A percentile compares a stretch with the other conserved stretches of the same genome.
Evolutionary conservation across 2,888 invertebrate species (phyloP).

Genomic region (Trissoscelio sp.): DNA sequence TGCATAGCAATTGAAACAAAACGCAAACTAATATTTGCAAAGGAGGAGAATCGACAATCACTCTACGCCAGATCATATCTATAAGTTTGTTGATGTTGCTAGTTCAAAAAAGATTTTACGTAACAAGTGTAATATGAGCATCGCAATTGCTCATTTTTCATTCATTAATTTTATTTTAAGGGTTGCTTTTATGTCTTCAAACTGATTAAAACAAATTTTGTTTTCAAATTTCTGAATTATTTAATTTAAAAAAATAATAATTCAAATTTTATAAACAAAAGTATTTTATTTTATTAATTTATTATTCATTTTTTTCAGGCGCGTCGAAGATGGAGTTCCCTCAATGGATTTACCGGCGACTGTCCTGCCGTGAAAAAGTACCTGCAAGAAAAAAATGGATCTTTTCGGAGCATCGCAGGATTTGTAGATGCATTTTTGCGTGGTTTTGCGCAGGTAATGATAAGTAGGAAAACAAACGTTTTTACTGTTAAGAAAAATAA

Average conservation of each 20-base stretch:
- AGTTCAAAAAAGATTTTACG: slow-evolving; percentile 14
- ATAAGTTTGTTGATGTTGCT: slow-evolving; percentile 19
- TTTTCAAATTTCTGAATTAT: too few species aligned
- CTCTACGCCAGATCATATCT: not conserved
- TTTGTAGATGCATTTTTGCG: slow-evolving; percentile 80
- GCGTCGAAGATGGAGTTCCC: slow-evolving; percentile 71
- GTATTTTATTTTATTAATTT: too few species aligned
- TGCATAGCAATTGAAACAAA: slow-evolving; percentile 17
- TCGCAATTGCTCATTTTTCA: not conserved
- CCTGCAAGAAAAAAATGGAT: slow-evolving; percentile 73
- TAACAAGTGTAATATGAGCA: not conserved
- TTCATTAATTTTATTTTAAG: too few species aligned
- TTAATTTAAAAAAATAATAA: too few species aligned
- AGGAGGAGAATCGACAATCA: not conserved
- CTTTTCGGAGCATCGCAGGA: slow-evolving; percentile 76
- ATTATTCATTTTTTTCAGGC: slow-evolving; percentile 69
- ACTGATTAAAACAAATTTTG: too few species aligned
- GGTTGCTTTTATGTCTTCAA: too few species aligned
- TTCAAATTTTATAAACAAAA: too few species aligned
- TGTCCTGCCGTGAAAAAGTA: slow-evolving; percentile 75
- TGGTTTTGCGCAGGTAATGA: slow-evolving; percentile 81
- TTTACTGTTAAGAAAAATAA: not conserved
- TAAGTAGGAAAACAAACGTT: not conserved
- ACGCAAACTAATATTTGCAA: slow-evolving; percentile 4
- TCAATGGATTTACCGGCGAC: slow-evolving; percentile 77